Evolutionary conservation across 2,888 invertebrate species (phyloP).

Genomic region (Drosophila mimica): DNA sequence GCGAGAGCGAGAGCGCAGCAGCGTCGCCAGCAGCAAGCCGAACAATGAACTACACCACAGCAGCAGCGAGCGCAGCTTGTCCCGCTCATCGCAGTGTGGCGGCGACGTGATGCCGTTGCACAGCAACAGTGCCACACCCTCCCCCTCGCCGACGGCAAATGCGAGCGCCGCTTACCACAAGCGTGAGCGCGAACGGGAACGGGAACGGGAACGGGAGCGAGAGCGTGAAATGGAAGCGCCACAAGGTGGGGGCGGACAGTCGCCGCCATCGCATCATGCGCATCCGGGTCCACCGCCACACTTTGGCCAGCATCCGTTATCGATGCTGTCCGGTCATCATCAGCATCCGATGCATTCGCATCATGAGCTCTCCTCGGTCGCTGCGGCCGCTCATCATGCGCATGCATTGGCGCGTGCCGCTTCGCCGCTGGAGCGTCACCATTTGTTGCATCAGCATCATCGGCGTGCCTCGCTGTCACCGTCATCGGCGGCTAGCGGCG

Average conservation of each 20-base stretch:
- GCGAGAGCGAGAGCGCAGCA: slow-evolving; percentile 42
- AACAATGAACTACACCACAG: slow-evolving; percentile 59
- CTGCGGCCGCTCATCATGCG: slow-evolving; percentile 69
- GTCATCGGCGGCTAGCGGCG: slow-evolving; percentile 63
- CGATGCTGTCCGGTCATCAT: slow-evolving; percentile 72
- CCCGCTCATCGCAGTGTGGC: slow-evolving; percentile 62
- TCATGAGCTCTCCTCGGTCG: slow-evolving; percentile 40
- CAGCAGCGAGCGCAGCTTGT: slow-evolving; percentile 69
- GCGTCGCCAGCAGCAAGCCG: slow-evolving; percentile 53
- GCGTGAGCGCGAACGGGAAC: slow-evolving; percentile 59
- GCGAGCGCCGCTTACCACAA: slow-evolving; percentile 53
- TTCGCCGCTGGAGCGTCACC: slow-evolving; percentile 82
- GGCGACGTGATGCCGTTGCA: slow-evolving; percentile 41
- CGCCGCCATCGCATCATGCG: slow-evolving; percentile 66
- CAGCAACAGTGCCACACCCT: slow-evolving; percentile 63
- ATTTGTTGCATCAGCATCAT: slow-evolving; percentile 81
- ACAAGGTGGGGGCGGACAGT: slow-evolving; percentile 54
- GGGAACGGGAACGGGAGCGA: slow-evolving; percentile 47
- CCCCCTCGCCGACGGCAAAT: slow-evolving; percentile 61
- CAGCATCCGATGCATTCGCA: slow-evolving; percentile 38
- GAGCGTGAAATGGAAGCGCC: slow-evolving; percentile 55
- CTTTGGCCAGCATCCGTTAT: slow-evolving; percentile 78
- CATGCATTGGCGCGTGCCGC: slow-evolving; percentile 77
- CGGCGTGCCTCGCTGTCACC: slow-evolving; percentile 83
- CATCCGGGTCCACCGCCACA: slow-evolving; percentile 63